A percentile compares a stretch with the other conserved stretches of the same genome.
Evolutionary conservation across 2,888 invertebrate genomes (phyloP).

Genomic region (Drosophila nr. fundita): DNA sequence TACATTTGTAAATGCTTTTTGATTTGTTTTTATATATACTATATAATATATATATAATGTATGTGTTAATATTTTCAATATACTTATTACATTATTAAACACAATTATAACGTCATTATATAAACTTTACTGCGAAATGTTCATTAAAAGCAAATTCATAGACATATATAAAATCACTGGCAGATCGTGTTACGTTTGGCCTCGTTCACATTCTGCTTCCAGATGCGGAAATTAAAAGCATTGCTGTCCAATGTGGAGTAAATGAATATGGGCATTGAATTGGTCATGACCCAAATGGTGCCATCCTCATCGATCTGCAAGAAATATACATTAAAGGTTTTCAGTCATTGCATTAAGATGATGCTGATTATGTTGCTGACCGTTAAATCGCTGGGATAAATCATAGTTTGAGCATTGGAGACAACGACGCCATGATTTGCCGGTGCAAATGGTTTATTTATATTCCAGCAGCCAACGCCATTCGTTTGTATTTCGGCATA

Average conservation of each 20-base stretch:
- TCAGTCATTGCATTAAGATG: not conserved
- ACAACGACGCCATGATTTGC: slow-evolving; percentile 87
- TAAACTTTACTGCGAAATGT: slow-evolving; percentile 51
- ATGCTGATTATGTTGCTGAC: slow-evolving; percentile 62
- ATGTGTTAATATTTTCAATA: slow-evolving; percentile 61
- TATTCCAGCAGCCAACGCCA: slow-evolving; percentile 92
- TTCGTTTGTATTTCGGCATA: slow-evolving; percentile 90
- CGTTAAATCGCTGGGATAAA: slow-evolving; percentile 90
- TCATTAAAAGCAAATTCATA: slow-evolving; percentile 62
- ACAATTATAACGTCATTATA: slow-evolving; percentile 47
- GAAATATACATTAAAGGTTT: slow-evolving; percentile 55
- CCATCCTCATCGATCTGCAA: slow-evolving; percentile 87
- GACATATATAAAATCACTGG: slow-evolving; percentile 58
- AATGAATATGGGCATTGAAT: slow-evolving; percentile 89
- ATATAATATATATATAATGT: slow-evolving; percentile 29
- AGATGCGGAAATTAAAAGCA: slow-evolving; percentile 88
- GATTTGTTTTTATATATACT: slow-evolving; percentile 61
- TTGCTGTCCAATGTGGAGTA: slow-evolving; percentile 87
- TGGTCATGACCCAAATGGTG: slow-evolving; percentile 89
- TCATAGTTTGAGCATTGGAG: slow-evolving; percentile 87
- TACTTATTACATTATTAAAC: slow-evolving; percentile 50
- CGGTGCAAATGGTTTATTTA: slow-evolving; percentile 84
- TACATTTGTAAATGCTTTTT: slow-evolving; percentile 75
- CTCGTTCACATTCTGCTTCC: slow-evolving; percentile 84
- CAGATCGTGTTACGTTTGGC: slow-evolving; percentile 85